A percentile compares a stretch with the other conserved stretches of the same genome.
phyloP scores from a whole-genome alignment of 2,888 invertebrate genomes.

The Hylaea fasciaria region DNA sequence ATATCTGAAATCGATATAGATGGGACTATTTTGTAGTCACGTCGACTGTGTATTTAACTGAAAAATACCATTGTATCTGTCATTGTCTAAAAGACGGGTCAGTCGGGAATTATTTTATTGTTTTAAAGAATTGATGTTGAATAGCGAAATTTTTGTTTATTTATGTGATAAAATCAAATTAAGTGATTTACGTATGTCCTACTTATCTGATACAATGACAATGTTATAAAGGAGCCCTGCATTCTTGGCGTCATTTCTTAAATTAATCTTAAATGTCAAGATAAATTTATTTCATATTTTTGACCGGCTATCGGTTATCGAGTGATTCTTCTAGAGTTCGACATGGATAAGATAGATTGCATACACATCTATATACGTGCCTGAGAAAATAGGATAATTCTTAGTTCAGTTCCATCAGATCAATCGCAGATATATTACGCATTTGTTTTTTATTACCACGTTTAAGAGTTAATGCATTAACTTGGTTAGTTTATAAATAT shows the following conservation, averaged over 20 bases:
- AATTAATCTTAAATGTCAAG: slow-evolving; percentile 44
- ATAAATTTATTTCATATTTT: slow-evolving; percentile 27
- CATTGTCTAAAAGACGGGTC: no score
- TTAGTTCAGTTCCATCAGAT: slow-evolving; percentile 16
- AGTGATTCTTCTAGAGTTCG: slow-evolving; percentile 29
- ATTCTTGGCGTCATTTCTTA: slow-evolving; percentile 15
- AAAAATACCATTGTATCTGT: no score
- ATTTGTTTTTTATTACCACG: slow-evolving; percentile 4
- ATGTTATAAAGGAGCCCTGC: not conserved
- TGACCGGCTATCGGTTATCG: slow-evolving; percentile 35
- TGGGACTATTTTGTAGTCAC: no score
- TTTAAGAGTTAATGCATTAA: no score
- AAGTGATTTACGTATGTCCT: no score
- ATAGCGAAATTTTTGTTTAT: no score
- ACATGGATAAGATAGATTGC: slow-evolving; percentile 39
- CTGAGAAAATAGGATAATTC: slow-evolving; percentile 1
- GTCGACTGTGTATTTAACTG: no score
- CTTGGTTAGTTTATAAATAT: no score
- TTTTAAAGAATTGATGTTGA: no score
- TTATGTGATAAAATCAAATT: no score
- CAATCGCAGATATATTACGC: not conserved
- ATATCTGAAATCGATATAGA: no score
- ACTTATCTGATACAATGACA: not conserved
- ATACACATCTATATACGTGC: not conserved
- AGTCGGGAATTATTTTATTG: no score